Evolutionary conservation across 30 jellyfish, hydroid and myxozoan genomes (phyloP), one percentile per base, ranked within the genome.

Genomic region (Turritopsis dohrnii): DNA sequence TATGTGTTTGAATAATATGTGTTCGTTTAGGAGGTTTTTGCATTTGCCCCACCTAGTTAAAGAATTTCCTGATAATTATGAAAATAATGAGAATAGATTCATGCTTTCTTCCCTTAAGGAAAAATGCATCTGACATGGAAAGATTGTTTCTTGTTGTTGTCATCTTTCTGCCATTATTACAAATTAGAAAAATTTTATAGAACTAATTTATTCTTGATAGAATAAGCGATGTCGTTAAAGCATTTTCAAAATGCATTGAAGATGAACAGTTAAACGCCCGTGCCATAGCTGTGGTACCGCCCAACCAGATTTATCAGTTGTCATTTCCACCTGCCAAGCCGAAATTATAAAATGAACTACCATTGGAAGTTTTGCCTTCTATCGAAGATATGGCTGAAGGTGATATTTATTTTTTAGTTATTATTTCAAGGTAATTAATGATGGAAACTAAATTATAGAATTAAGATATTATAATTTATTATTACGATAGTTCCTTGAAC

Each of bases 221-320:
- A 29, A 79, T 88, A 20, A 88, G 72, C 0, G 91, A 88, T 69
- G 91, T 83, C 0, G 91, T 80, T 0, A 88, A 83, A 53, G 90
- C 88, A 26, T 88, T 88, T 41, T 1, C 84, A 72, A 84, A 76
- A 22, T 80, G 86, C 65, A 86, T 88, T 22, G 66, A 83, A 25
- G 91, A 88, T 30, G 91, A 88, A 16, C 18, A 86, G 9, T 66
- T 60, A 19, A 86, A 88, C 28, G 96, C 88, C 23, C 86, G 84
- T 66, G 86, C 75, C 13, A 65, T 88, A 16, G 76, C 96, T 74
- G 88, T 88, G 13, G 65, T 83, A 8, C 84, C 83, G 7, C 30
- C 66, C 52, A 88, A 89, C 23, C 17, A 71, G 85, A 88, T 66
- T 7, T 88, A 82, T 54, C 83, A 26, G 53, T 26, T 74, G 65